phyloP scores from a whole-genome alignment of 2,797 vertebrate genomes.

The Takifugu rubripes region DNA sequence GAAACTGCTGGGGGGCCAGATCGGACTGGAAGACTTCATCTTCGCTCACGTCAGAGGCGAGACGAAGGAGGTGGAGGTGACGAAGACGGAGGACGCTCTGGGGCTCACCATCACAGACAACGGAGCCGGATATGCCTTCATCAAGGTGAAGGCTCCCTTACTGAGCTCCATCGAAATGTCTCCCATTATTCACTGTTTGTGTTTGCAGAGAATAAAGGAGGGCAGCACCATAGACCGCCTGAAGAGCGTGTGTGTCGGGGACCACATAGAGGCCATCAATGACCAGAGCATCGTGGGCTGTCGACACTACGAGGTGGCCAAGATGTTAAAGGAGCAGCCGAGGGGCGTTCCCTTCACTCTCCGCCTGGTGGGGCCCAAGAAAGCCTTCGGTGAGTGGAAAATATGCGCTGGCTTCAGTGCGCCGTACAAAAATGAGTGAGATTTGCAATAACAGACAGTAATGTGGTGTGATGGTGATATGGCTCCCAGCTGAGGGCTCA shows the following conservation, averaged over 20 bases:
- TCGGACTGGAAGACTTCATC: slow-evolving; percentile 96
- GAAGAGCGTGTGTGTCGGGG: slow-evolving; percentile 87
- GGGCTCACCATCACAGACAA: slow-evolving; percentile 98
- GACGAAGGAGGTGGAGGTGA: slow-evolving; percentile 95
- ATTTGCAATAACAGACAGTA: no score
- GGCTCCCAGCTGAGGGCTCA: no score
- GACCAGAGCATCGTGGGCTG: slow-evolving; percentile 96
- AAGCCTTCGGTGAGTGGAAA: slow-evolving; percentile 89
- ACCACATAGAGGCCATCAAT: slow-evolving; percentile 97
- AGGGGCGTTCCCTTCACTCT: slow-evolving; percentile 88
- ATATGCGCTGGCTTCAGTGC: neutral
- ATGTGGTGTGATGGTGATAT: no score
- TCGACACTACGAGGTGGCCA: slow-evolving; percentile 95
- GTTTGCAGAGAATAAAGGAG: slow-evolving; percentile 90
- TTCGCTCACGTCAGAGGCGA: slow-evolving; percentile 92
- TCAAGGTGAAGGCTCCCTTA: slow-evolving; percentile 78
- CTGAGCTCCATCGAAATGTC: neutral
- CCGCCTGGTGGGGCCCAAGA: slow-evolving; percentile 90
- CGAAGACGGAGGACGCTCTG: slow-evolving; percentile 91
- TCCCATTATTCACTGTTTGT: neutral
- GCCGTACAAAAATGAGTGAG: no score
- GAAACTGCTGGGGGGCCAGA: slow-evolving; percentile 94
- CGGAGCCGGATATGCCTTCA: slow-evolving; percentile 93
- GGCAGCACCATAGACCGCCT: slow-evolving; percentile 90
- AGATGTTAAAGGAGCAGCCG: slow-evolving; percentile 92